Conservation (phyloP, 2,888 invertebrate genomes). For the Tetheella fluctuosa region DNA sequence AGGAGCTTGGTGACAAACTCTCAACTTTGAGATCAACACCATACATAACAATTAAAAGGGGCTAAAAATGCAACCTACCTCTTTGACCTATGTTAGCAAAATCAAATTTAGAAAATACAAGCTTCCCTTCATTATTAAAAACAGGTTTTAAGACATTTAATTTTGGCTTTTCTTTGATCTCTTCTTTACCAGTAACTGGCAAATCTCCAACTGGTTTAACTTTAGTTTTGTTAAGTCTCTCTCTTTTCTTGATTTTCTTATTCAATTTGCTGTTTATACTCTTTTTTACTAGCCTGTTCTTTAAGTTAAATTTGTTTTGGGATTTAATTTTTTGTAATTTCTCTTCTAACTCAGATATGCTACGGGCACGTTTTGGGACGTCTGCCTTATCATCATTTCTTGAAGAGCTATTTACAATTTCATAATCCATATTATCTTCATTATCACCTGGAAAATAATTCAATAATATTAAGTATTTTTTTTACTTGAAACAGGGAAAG, state of each 20-base stretch:
- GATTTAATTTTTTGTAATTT: slow-evolving; percentile 86
- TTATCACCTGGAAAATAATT: slow-evolving; percentile 59
- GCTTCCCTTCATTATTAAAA: slow-evolving; percentile 93
- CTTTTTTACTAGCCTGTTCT: slow-evolving; percentile 87
- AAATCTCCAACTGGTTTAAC: slow-evolving; percentile 51
- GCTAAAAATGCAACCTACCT: slow-evolving; percentile 58
- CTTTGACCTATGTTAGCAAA: slow-evolving; percentile 89
- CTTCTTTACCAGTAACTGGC: slow-evolving; percentile 42
- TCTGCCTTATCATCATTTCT: slow-evolving; percentile 53
- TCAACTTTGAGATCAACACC: background rate
- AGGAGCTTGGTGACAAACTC: too few species aligned
- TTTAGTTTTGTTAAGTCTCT: slow-evolving; percentile 68
- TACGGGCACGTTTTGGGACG: slow-evolving; percentile 80
- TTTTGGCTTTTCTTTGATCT: slow-evolving; percentile 56
- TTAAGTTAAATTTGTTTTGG: slow-evolving; percentile 85
- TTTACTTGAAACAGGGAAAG: slow-evolving; percentile 3
- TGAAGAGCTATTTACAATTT: slow-evolving; percentile 55
- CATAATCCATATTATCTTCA: slow-evolving; percentile 67
- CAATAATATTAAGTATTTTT: slow-evolving; percentile 22
- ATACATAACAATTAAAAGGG: slow-evolving; percentile 8
- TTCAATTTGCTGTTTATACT: slow-evolving; percentile 87
- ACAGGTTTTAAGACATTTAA: slow-evolving; percentile 86
- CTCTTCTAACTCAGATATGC: slow-evolving; percentile 86
- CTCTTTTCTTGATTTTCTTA: slow-evolving; percentile 86
- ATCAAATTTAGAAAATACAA: slow-evolving; percentile 96